Conservation (phyloP, 2,888 invertebrate genomes). For the Agriopis leucophaearia region DNA sequence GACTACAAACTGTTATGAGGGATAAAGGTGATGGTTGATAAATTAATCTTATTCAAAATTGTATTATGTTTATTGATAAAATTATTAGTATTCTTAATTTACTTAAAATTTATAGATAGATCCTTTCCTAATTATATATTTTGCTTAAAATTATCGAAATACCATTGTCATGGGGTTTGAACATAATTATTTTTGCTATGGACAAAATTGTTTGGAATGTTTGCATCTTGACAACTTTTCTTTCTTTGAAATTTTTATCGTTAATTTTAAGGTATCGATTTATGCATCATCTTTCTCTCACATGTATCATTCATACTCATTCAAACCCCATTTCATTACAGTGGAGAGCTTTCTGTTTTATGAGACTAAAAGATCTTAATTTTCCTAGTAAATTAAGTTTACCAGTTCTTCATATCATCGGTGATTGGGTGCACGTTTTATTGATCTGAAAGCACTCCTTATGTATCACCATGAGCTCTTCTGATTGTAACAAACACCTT, state of each 20-base stretch:
- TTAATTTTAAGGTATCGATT: slow-evolving; percentile 67
- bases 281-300: slow-evolving; percentile 72
- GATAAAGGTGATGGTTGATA: slow-evolving; percentile 41
- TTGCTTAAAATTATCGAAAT: slow-evolving; percentile 64
- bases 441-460: slow-evolving; percentile 81
- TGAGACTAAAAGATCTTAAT: slow-evolving; percentile 50
- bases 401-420: slow-evolving; percentile 47
- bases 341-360: slow-evolving; percentile 76
- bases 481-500: slow-evolving; percentile 76
- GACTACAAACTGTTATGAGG: slow-evolving; percentile 27
- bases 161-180: slow-evolving; percentile 85
- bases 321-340: slow-evolving; percentile 86
- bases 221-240: slow-evolving; percentile 87
- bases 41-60: slow-evolving; percentile 23
- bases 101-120: slow-evolving; percentile 45
- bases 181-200: slow-evolving; percentile 74
- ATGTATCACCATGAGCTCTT: slow-evolving; percentile 59
- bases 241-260: slow-evolving; percentile 67
- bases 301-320: slow-evolving; percentile 70
- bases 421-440: slow-evolving; percentile 85
- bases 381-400: slow-evolving; percentile 46
- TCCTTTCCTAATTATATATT: slow-evolving; percentile 52
- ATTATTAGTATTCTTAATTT: slow-evolving; percentile 8
- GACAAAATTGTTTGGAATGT: slow-evolving; percentile 80
- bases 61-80: slow-evolving; percentile 11